Conservation (phyloP, 37 sponge, comb jelly and placozoan genomes). For the Crambe crambe region DNA sequence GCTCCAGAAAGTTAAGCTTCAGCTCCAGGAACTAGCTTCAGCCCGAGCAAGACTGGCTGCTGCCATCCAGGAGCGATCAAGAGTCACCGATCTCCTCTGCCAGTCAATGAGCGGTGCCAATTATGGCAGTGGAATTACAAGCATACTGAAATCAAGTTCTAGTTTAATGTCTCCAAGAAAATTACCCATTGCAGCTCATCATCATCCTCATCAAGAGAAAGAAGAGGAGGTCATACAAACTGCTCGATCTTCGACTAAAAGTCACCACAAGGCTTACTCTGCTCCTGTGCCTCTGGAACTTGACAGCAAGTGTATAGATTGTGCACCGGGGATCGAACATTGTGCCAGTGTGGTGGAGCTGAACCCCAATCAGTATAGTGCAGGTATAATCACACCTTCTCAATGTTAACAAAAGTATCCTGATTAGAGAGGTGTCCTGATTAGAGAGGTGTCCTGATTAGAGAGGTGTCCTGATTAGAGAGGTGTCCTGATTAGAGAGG, state of each 20-base stretch:
- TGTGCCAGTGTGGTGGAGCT: too few relatives aligned
- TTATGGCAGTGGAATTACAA: background rate
- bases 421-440: too few relatives aligned
- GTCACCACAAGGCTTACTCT: background rate
- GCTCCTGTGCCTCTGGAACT: constrained; percentile 11
- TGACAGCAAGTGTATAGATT: too few relatives aligned
- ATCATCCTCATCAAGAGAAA: background rate
- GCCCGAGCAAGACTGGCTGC: constrained; percentile 26
- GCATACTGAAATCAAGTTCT: background rate
- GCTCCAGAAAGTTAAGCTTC: constrained; percentile 40
- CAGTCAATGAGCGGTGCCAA: constrained; percentile 33
- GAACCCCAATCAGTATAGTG: too few relatives aligned
- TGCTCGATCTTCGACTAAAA: background rate
- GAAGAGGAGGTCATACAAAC: background rate
- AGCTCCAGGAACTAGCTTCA: constrained; percentile 54
- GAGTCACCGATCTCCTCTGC: constrained; percentile 68
- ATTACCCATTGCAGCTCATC: background rate
- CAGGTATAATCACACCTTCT: too few relatives aligned
- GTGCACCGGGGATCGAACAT: too few relatives aligned
- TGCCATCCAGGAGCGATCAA: constrained; percentile 53
- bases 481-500: too few relatives aligned
- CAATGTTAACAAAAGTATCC: too few relatives aligned
- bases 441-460: too few relatives aligned
- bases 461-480: too few relatives aligned
- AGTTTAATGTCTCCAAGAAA: background rate